Evolutionary conservation across 2,797 vertebrate genomes (phyloP).

Genomic region (Trematomus bernacchii): DNA sequence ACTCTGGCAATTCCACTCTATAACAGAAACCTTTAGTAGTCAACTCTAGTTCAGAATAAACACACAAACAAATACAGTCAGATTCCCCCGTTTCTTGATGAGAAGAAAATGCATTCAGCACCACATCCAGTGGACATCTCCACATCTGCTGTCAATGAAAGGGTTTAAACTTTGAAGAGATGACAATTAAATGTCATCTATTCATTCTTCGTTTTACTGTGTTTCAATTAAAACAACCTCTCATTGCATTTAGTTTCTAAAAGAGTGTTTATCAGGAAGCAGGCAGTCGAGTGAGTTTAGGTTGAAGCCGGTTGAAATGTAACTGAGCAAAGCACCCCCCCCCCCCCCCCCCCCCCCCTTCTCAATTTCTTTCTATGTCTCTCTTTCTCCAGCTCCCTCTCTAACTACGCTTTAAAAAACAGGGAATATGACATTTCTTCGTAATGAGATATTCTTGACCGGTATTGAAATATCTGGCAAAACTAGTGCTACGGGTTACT

Average conservation of each 20-base stretch:
- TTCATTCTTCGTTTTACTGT: background rate
- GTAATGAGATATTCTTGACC: background rate
- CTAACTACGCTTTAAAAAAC: background rate
- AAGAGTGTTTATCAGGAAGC: background rate
- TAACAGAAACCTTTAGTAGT: background rate
- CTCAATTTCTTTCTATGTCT: background rate
- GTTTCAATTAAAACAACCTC: accelerated
- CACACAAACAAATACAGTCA: background rate
- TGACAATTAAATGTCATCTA: background rate
- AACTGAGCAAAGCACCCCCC: background rate
- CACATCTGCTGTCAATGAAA: background rate
- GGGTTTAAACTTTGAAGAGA: background rate
- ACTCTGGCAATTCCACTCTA: background rate
- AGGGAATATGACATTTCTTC: background rate
- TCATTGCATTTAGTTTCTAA: background rate
- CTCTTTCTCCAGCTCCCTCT: background rate
- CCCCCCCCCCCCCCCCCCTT: too few species aligned
- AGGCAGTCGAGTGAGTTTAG: background rate
- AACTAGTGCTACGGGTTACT: background rate
- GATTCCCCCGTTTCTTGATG: background rate
- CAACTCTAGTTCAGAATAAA: background rate
- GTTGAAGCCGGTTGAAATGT: background rate
- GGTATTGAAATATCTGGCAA: too few species aligned
- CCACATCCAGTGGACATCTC: conserved; percentile 70
- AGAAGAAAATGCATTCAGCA: conserved; percentile 62